These are phyloP conservation scores for Botrylloides violaceus DNA, from an alignment of 23 tunicate species.

Conservation along the genomic window DNA sequence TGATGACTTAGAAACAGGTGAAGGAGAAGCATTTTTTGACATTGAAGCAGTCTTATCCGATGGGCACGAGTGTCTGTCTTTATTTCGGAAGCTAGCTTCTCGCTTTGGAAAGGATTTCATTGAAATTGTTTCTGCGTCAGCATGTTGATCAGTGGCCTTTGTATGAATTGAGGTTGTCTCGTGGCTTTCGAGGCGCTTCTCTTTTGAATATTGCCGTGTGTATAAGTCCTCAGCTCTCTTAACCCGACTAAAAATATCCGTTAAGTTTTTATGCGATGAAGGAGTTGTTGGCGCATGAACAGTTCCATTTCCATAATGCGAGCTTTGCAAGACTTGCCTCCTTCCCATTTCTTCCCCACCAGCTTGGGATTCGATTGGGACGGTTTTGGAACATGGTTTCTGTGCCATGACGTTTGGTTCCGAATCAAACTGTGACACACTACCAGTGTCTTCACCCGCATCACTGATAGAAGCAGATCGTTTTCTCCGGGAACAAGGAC, in stretches of 20 bases:
- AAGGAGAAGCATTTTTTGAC: too few relatives aligned
- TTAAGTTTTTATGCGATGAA: not conserved
- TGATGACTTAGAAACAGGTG: too few relatives aligned
- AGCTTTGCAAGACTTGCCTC: not conserved
- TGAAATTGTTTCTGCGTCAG: too few relatives aligned
- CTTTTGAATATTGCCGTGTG: conserved; percentile 17
- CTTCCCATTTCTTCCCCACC: not conserved
- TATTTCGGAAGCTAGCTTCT: too few relatives aligned
- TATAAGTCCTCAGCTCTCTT: not conserved
- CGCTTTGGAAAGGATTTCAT: too few relatives aligned
- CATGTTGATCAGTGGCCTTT: too few relatives aligned
- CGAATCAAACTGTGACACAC: not conserved
- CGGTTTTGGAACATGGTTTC: too few relatives aligned
- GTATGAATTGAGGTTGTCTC: too few relatives aligned
- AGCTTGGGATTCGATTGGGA: too few relatives aligned
- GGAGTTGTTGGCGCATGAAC: not conserved
- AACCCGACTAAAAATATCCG: not conserved
- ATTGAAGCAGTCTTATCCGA: too few relatives aligned
- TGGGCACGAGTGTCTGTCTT: too few relatives aligned
- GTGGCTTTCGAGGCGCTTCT: conserved; percentile 2
- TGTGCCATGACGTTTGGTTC: too few relatives aligned
- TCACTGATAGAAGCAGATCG: not conserved
- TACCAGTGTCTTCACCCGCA: not conserved
- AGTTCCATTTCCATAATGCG: not conserved
- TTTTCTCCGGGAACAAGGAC: not conserved